Evolutionary conservation across 2,888 invertebrate species (phyloP).

Genomic region (Tenthredo amoena): DNA sequence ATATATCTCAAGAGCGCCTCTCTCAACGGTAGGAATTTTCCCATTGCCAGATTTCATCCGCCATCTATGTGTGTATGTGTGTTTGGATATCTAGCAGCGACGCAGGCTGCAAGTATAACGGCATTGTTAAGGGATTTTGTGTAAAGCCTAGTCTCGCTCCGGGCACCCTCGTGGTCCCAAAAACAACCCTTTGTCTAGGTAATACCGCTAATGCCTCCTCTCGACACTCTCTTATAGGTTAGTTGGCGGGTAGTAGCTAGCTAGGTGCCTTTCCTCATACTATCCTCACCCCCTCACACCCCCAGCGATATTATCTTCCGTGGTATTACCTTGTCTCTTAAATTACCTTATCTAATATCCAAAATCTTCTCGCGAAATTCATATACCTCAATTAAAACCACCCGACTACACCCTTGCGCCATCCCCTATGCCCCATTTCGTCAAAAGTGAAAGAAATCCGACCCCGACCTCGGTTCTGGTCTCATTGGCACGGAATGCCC

Average conservation of each 20-base stretch:
- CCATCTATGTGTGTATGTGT: not conserved
- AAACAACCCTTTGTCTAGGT: constrained; percentile 54
- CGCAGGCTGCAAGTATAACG: constrained; percentile 17
- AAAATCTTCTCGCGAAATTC: constrained; percentile 22
- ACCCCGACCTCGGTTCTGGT: not conserved
- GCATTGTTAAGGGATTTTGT: constrained; percentile 46
- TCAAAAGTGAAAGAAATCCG: not conserved
- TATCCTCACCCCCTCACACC: not conserved
- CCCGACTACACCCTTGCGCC: not conserved
- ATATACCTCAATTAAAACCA: constrained; percentile 10
- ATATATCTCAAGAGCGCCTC: not conserved
- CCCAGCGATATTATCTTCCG: constrained; percentile 28
- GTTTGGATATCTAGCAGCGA: constrained; percentile 4
- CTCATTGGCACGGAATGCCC: not conserved
- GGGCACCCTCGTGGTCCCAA: constrained; percentile 29
- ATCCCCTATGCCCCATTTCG: not conserved
- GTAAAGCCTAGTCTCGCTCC: constrained; percentile 38
- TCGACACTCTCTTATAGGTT: constrained; percentile 41
- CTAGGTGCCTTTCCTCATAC: not conserved
- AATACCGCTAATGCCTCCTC: constrained; percentile 52
- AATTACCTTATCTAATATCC: constrained; percentile 47
- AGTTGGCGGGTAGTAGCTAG: constrained; percentile 4
- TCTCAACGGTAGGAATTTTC: not conserved
- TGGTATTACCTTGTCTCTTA: constrained; percentile 46
- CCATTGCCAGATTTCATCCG: not conserved